Evolutionary conservation across 2,113 vertebrate species (phyloP).

Genomic region (Seriola rivoliana): DNA sequence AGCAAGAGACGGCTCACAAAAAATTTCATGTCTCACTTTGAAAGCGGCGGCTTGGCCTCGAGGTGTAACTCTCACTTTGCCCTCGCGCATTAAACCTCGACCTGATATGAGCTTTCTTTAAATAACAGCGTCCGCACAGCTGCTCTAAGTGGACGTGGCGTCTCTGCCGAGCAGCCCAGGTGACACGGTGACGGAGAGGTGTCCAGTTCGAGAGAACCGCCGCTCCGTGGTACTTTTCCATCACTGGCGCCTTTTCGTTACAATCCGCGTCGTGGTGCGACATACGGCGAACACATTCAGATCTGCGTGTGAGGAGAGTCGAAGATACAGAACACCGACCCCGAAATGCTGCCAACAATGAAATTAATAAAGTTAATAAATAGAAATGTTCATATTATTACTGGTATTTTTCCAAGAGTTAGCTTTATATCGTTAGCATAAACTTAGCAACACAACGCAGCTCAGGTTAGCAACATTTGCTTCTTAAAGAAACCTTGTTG

Average conservation of each 20-base stretch:
- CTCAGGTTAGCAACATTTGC: not conserved
- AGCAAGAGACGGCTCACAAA: not conserved
- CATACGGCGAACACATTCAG: slow-evolving; percentile 65
- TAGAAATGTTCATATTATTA: not conserved
- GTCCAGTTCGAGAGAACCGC: slow-evolving; percentile 36
- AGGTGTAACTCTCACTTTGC: slow-evolving; percentile 19
- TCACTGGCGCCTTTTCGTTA: slow-evolving; percentile 73
- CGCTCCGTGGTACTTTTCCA: slow-evolving; percentile 18
- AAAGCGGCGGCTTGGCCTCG: accelerated
- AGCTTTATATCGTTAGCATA: not conserved
- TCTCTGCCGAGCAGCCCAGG: slow-evolving; percentile 42
- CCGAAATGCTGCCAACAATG: slow-evolving; percentile 33
- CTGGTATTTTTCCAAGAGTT: not conserved
- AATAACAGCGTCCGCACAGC: slow-evolving; percentile 42
- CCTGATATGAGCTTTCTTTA: slow-evolving; percentile 27
- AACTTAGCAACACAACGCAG: not conserved
- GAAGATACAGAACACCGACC: slow-evolving; percentile 19
- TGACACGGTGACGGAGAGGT: slow-evolving; percentile 30
- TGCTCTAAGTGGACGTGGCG: slow-evolving; percentile 53
- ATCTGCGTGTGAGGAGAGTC: slow-evolving; percentile 50
- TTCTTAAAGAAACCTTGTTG: not conserved
- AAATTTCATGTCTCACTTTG: slow-evolving; percentile 14
- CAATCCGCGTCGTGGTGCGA: slow-evolving; percentile 79
- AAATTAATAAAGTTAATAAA: slow-evolving; percentile 10
- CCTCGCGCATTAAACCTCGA: slow-evolving; percentile 24